Evolutionary conservation across 2,797 vertebrate genomes (phyloP).

Genomic region (Melanogrammus aeglefinus): DNA sequence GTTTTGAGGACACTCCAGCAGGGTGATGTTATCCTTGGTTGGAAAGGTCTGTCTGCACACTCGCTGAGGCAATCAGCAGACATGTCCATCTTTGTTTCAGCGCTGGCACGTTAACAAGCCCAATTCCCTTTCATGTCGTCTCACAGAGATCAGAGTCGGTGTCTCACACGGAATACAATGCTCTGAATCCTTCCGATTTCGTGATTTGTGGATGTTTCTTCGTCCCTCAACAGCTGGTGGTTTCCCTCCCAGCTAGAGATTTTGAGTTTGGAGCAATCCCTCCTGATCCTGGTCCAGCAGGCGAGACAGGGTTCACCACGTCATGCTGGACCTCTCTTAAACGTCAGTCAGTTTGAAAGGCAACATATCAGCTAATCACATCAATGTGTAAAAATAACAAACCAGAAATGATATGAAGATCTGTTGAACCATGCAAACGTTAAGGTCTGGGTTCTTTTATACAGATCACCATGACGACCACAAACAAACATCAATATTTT

Average conservation of each 20-base stretch:
- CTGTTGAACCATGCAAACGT: not conserved
- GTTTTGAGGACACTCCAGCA: not conserved
- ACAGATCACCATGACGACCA: no score
- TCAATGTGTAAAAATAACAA: not conserved
- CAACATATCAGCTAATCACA: not conserved
- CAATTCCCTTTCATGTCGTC: not conserved
- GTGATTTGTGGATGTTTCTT: not conserved
- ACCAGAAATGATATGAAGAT: not conserved
- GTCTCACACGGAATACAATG: not conserved
- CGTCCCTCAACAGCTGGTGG: not conserved
- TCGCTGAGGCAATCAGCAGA: conserved; percentile 3
- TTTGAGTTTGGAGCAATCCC: not conserved
- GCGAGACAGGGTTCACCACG: not conserved
- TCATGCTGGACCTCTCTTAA: not conserved
- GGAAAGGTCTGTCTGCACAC: not conserved
- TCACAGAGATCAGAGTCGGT: not conserved
- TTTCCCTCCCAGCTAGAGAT: not conserved
- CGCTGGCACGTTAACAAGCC: not conserved
- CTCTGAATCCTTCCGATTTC: not conserved
- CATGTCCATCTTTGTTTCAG: not conserved
- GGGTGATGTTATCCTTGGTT: not conserved
- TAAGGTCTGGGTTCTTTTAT: not conserved
- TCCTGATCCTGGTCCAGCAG: not conserved
- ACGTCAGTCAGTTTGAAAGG: no score
- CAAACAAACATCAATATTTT: no score